Evolutionary conservation across 2,797 vertebrate genomes (phyloP).

Genomic region (Mus caroli): DNA sequence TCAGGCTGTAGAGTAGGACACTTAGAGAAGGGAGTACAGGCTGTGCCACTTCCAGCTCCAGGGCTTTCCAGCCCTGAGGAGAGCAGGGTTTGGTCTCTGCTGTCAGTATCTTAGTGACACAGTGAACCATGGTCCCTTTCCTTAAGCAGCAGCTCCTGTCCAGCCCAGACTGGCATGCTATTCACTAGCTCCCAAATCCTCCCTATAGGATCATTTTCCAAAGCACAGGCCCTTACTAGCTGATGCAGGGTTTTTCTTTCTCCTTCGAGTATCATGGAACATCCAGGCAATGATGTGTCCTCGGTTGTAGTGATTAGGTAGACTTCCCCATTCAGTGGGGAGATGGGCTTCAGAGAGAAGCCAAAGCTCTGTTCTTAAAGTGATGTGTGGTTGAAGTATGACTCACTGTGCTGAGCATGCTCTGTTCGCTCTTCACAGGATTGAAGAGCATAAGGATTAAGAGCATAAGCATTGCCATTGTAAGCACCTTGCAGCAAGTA

Average conservation of each 20-base stretch:
- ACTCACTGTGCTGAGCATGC: fast-evolving
- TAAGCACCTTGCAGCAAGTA: fast-evolving
- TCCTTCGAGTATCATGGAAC: not conserved
- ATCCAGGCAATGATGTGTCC: not conserved
- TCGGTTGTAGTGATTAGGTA: not conserved
- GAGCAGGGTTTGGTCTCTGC: not conserved
- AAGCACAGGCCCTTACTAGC: not conserved
- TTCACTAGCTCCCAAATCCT: not conserved
- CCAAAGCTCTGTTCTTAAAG: fast-evolving
- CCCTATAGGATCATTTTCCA: conserved; percentile 30
- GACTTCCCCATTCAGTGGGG: not conserved
- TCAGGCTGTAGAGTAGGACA: not conserved
- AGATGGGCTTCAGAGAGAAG: not conserved
- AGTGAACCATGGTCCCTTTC: not conserved
- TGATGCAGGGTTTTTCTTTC: not conserved
- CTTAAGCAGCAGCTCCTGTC: fast-evolving
- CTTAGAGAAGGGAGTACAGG: not conserved
- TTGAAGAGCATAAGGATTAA: no score
- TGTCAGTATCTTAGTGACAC: not conserved
- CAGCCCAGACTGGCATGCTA: not conserved
- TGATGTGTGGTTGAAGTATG: fast-evolving
- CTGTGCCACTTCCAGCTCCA: not conserved
- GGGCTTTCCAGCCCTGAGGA: not conserved
- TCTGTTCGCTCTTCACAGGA: not conserved
- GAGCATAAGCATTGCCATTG: fast-evolving